Evolutionary conservation across 2,797 vertebrate genomes (phyloP).

Genomic region (Uromys caudimaculatus): DNA sequence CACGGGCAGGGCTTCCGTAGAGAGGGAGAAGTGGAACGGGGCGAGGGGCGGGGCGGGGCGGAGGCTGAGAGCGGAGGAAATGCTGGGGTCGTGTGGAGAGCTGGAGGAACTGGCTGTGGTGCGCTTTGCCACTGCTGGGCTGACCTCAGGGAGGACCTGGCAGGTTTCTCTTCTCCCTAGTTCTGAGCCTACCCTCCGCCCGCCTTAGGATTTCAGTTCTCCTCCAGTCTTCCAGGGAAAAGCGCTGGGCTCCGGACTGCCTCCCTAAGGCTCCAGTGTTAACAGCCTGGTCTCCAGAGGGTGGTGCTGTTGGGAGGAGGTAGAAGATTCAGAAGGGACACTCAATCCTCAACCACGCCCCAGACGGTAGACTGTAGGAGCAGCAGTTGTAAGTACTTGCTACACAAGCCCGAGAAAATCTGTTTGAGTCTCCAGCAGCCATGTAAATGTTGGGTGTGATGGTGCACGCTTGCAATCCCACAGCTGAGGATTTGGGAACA

Average conservation of each 20-base stretch:
- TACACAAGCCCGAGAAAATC: neutral
- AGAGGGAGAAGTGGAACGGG: too few relatives aligned
- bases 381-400: neutral
- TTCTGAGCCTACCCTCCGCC: neutral
- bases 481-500: too few relatives aligned
- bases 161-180: neutral
- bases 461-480: neutral
- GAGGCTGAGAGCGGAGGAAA: too few relatives aligned
- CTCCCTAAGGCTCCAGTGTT: neutral
- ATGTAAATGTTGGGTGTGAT: too few relatives aligned
- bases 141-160: neutral
- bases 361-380: rapidly evolving
- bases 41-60: rapidly evolving
- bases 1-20: neutral
- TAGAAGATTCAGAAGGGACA: neutral
- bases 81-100: neutral
- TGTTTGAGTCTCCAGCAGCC: neutral
- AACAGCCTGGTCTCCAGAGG: neutral
- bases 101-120: too few relatives aligned
- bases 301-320: neutral
- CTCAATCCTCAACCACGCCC: neutral
- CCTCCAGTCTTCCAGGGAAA: neutral
- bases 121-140: neutral
- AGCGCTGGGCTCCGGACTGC: too few relatives aligned
- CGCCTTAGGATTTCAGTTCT: neutral